Percentiles rank a stretch among this genome's conserved stretches.
These are phyloP conservation scores for Nannospalax galili DNA, from an alignment of 2,113 vertebrate genomes.

Conservation along the genomic window DNA sequence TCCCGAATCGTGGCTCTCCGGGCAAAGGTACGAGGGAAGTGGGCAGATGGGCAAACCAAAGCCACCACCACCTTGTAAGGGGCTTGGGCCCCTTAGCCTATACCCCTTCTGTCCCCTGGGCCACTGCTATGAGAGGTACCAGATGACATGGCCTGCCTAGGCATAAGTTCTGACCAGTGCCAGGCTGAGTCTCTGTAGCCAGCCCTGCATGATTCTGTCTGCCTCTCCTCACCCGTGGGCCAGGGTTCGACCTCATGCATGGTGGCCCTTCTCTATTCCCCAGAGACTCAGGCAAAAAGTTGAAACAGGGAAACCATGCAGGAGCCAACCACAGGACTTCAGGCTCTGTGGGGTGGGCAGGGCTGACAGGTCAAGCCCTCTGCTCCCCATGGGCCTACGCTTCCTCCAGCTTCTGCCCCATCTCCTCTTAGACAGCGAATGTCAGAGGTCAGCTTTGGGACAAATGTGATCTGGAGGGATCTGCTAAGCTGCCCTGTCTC, in stretches of 20 bases:
- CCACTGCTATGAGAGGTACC: background rate
- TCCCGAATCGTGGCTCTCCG: constrained; percentile 96
- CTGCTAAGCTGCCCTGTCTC: background rate
- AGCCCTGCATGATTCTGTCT: no score
- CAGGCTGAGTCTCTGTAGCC: no score
- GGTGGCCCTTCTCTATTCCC: background rate
- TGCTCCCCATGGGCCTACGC: background rate
- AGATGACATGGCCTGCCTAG: background rate
- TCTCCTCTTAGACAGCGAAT: background rate
- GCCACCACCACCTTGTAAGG: background rate
- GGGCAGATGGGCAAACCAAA: background rate
- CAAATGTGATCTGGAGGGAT: background rate
- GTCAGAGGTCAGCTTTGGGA: background rate
- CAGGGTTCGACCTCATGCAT: background rate
- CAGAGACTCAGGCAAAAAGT: background rate
- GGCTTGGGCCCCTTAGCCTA: background rate
- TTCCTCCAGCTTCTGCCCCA: background rate
- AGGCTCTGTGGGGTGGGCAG: background rate
- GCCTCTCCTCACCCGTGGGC: background rate
- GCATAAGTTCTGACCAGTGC: background rate
- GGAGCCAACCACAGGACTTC: background rate
- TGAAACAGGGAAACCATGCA: background rate
- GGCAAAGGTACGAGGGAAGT: constrained; percentile 86
- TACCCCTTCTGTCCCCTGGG: background rate
- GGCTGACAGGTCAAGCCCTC: background rate